These are phyloP conservation scores for Lasioglossum calceatum DNA, from an alignment of 2,888 invertebrate genomes.

Conservation along the genomic window DNA sequence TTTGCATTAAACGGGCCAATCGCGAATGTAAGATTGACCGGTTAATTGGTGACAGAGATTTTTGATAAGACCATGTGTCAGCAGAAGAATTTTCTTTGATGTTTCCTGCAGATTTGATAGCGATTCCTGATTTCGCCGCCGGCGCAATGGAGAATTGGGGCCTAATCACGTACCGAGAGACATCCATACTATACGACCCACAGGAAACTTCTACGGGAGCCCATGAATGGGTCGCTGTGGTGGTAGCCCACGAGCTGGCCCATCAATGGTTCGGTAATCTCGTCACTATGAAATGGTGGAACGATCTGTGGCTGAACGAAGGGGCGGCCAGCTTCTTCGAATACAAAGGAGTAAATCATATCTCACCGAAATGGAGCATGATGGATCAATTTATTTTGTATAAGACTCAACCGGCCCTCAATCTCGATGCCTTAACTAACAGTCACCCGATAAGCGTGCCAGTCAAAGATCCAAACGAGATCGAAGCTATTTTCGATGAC, in stretches of 20 bases:
- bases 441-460: constrained; percentile 90
- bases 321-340: constrained; percentile 94
- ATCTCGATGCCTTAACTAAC: constrained; percentile 89
- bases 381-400: constrained; percentile 90
- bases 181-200: constrained; percentile 88
- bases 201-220: constrained; percentile 88
- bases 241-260: constrained; percentile 90
- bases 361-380: constrained; percentile 89
- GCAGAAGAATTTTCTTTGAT: background rate
- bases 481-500: constrained; percentile 90
- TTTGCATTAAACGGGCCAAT: background rate
- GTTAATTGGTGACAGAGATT: background rate
- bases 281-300: constrained; percentile 98
- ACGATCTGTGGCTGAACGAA: constrained; percentile 96
- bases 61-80: background rate
- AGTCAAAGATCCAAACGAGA: constrained; percentile 89
- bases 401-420: constrained; percentile 89
- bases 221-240: constrained; percentile 89
- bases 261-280: constrained; percentile 97
- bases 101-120: constrained; percentile 87
- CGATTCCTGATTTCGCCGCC: constrained; percentile 89
- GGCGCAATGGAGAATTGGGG: constrained; percentile 94
- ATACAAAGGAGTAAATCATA: constrained; percentile 89
- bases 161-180: constrained; percentile 90
- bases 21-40: background rate